phyloP scores from a whole-genome alignment of 2,797 vertebrate species.

The Dallia pectoralis region DNA sequence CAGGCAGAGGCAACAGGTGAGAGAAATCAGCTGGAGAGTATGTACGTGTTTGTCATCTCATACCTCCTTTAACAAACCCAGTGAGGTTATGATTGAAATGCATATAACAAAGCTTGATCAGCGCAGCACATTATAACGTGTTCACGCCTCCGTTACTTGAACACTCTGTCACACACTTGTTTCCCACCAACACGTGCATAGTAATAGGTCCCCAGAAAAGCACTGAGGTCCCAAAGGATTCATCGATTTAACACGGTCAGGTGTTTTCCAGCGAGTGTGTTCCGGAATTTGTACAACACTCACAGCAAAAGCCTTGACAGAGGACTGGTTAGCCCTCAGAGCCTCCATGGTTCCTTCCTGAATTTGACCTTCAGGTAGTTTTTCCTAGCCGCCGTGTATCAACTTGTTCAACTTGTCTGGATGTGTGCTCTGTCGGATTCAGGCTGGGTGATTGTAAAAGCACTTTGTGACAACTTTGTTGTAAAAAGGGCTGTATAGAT shows the following conservation, averaged over 20 bases:
- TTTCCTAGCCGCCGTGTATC: too few species aligned
- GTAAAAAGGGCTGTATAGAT: too few species aligned
- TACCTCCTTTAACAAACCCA: not conserved
- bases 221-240: not conserved
- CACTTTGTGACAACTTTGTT: too few species aligned
- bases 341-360: too few species aligned
- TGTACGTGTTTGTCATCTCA: not conserved
- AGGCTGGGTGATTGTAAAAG: too few species aligned
- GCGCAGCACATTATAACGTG: not conserved
- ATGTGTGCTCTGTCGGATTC: too few species aligned
- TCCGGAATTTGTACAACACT: too few species aligned
- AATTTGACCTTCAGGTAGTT: too few species aligned
- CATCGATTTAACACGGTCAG: conserved; percentile 14
- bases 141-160: not conserved
- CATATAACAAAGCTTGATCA: not conserved
- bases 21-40: not conserved
- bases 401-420: too few species aligned
- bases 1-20: not conserved
- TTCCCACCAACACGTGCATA: conserved; percentile 7
- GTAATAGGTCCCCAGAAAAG: not conserved
- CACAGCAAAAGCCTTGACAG: too few species aligned
- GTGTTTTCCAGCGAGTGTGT: not conserved
- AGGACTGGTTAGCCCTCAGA: too few species aligned
- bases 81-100: not conserved
- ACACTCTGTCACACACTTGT: conserved; percentile 1